These are phyloP conservation scores for Seira sanloemensis DNA, from an alignment of 2,888 invertebrate species.

Conservation along the genomic window DNA sequence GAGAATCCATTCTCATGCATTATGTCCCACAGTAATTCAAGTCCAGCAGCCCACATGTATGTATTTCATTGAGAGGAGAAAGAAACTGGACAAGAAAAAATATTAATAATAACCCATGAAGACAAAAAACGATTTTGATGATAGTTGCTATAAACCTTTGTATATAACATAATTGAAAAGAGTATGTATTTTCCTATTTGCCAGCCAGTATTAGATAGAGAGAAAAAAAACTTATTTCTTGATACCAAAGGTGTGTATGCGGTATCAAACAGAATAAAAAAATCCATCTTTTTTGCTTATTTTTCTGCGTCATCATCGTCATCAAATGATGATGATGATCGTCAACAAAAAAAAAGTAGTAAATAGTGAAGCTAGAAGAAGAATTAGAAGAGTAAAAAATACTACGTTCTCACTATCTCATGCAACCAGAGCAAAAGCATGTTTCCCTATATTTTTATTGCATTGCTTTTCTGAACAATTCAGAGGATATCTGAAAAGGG, in stretches of 20 bases:
- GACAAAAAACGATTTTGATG: constrained; percentile 23
- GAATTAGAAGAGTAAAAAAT: constrained; percentile 14
- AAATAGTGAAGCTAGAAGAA: constrained; percentile 27
- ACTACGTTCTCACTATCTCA: constrained; percentile 18
- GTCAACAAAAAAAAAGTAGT: constrained; percentile 22
- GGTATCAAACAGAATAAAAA: constrained; percentile 48
- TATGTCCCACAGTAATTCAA: too few relatives aligned
- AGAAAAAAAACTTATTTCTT: neutral
- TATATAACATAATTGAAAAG: neutral
- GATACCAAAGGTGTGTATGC: constrained; percentile 21
- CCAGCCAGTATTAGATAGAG: neutral
- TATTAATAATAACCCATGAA: constrained; percentile 29
- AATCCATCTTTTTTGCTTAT: constrained; percentile 44
- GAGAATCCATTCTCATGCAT: too few relatives aligned
- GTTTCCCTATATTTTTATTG: neutral
- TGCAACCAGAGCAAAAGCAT: constrained; percentile 61
- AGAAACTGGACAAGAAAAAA: constrained; percentile 47
- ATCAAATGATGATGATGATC: constrained; percentile 30
- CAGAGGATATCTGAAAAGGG: constrained; percentile 4
- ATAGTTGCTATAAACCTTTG: constrained; percentile 19
- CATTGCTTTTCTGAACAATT: neutral
- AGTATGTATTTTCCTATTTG: neutral
- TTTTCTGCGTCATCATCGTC: constrained; percentile 62
- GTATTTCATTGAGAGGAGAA: constrained; percentile 9
- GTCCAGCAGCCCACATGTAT: too few relatives aligned